Evolutionary conservation across 2,888 invertebrate species (phyloP).

Genomic region (Philhelius pedissequus): DNA sequence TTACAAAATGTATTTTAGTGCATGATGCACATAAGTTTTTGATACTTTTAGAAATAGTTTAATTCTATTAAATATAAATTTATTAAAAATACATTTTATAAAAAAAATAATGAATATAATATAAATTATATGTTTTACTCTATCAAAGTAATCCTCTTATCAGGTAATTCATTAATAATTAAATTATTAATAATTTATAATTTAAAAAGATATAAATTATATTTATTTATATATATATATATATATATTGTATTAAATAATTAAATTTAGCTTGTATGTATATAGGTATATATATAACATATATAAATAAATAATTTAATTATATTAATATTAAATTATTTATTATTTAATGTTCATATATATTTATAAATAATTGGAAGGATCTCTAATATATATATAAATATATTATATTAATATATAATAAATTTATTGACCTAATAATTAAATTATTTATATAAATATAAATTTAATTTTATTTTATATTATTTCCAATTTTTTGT

Average conservation of each 20-base stretch:
- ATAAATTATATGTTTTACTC: slow-evolving; percentile 80
- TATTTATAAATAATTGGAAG: too few relatives aligned
- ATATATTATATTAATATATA: slow-evolving; percentile 49
- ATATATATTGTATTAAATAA: slow-evolving; percentile 56
- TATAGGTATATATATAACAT: slow-evolving; percentile 1
- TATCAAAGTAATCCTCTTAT: slow-evolving; percentile 83
- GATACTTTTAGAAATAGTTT: slow-evolving; percentile 82
- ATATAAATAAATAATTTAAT: slow-evolving; percentile 54
- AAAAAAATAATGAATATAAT: slow-evolving; percentile 76
- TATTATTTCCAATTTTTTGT: too few relatives aligned
- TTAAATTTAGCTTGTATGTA: slow-evolving; percentile 27
- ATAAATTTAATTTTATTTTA: too few relatives aligned
- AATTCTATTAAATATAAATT: slow-evolving; percentile 81
- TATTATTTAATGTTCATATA: too few relatives aligned
- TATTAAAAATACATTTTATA: too few relatives aligned
- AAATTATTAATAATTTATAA: background rate
- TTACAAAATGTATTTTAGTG: slow-evolving; percentile 81
- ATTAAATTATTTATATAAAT: slow-evolving; percentile 51
- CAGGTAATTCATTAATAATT: slow-evolving; percentile 26
- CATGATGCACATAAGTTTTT: slow-evolving; percentile 83
- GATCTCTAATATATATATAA: too few relatives aligned
- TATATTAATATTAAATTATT: too few relatives aligned
- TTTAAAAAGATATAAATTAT: background rate
- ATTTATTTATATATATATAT: background rate
- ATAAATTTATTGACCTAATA: slow-evolving; percentile 64